Evolutionary conservation across 2,113 vertebrate genomes (phyloP).

Genomic region (Actinemys pallida): DNA sequence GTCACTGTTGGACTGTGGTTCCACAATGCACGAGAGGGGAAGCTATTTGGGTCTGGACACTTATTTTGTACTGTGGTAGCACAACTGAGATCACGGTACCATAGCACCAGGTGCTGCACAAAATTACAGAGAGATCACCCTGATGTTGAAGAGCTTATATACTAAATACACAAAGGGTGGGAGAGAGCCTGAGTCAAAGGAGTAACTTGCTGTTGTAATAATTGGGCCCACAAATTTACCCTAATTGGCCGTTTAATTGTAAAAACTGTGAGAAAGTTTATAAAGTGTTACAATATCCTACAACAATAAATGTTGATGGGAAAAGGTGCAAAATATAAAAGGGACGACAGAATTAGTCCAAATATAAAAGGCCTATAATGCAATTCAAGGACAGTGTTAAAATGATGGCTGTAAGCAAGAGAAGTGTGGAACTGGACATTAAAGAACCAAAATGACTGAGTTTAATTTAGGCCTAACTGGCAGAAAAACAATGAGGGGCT

Average conservation of each 20-base stretch:
- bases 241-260: no score
- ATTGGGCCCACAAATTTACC: not conserved
- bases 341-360: not conserved
- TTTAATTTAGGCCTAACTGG: not conserved
- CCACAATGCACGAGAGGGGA: no score
- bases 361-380: not conserved
- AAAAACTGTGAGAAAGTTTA: no score
- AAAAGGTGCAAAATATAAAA: not conserved
- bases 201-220: not conserved
- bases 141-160: not conserved
- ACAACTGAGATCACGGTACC: fast-evolving
- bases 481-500: not conserved
- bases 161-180: not conserved
- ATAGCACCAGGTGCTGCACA: not conserved
- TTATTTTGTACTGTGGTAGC: not conserved
- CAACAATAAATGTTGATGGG: not conserved
- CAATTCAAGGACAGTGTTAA: not conserved
- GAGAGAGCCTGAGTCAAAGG: not conserved
- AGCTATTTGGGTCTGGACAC: no score
- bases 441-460: not conserved
- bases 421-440: not conserved
- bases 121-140: not conserved
- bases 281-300: not conserved
- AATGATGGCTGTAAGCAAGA: not conserved
- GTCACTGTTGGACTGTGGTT: no score